These are phyloP conservation scores for Ophioninae sp. DNA, from an alignment of 2,888 invertebrate species.

Conservation along the genomic window DNA sequence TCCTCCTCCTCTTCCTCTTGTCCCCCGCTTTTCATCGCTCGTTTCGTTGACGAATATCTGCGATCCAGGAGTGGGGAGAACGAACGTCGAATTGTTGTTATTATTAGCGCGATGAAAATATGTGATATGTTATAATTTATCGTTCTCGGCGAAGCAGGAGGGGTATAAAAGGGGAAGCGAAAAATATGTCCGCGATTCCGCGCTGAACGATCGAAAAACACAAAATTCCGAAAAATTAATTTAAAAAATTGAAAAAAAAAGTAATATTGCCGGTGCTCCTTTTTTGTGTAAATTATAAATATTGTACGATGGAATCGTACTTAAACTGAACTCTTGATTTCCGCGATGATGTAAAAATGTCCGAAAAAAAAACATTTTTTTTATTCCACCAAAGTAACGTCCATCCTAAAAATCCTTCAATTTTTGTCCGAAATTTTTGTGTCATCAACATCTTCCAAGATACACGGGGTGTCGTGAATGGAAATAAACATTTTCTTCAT, in stretches of 20 bases:
- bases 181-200: neutral
- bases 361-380: too few species aligned
- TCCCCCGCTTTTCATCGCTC: neutral
- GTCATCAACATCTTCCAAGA: neutral
- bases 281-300: slow-evolving; percentile 75
- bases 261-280: slow-evolving; percentile 70
- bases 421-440: neutral
- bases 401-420: neutral
- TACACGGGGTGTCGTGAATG: slow-evolving; percentile 6
- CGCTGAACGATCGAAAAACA: slow-evolving; percentile 1
- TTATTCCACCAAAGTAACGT: neutral
- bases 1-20: slow-evolving; percentile 7
- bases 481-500: too few species aligned
- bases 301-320: slow-evolving; percentile 71
- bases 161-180: slow-evolving; percentile 11
- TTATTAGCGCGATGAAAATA: slow-evolving; percentile 56
- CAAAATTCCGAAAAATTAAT: neutral
- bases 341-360: neutral
- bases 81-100: slow-evolving; percentile 56
- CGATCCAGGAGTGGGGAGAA: slow-evolving; percentile 11
- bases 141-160: slow-evolving; percentile 41
- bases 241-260: slow-evolving; percentile 22
- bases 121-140: slow-evolving; percentile 58
- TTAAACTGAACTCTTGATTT: neutral
- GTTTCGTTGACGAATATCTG: slow-evolving; percentile 13